These are phyloP conservation scores for Lateolabrax maculatus DNA, from an alignment of 2,797 vertebrate species.

Conservation along the genomic window DNA sequence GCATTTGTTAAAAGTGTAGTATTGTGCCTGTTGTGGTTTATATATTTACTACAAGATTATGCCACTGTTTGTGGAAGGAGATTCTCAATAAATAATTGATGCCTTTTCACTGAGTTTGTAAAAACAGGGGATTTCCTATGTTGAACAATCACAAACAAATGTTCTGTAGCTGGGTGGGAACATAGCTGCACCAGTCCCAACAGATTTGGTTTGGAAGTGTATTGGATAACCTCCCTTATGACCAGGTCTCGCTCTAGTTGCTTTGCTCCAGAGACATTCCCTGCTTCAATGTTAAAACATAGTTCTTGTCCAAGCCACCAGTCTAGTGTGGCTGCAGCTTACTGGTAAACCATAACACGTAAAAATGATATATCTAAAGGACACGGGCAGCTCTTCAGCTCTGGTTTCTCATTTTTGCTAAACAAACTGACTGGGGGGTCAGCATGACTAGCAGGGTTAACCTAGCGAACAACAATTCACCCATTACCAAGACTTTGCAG, in stretches of 20 bases:
- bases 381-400: not conserved
- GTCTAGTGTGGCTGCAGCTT: not conserved
- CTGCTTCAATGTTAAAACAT: no score
- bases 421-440: no score
- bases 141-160: not conserved
- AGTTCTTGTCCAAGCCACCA: not conserved
- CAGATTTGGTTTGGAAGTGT: slow-evolving; percentile 3
- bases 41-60: not conserved
- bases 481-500: not conserved
- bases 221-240: not conserved
- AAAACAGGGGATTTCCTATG: not conserved
- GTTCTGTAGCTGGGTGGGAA: not conserved
- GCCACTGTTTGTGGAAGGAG: not conserved
- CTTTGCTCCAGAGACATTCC: not conserved
- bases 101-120: slow-evolving; percentile 5
- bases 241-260: not conserved
- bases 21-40: not conserved
- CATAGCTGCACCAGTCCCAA: slow-evolving; percentile 6
- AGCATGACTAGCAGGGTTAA: not conserved
- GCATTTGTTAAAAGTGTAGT: not conserved
- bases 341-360: not conserved
- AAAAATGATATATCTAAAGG: no score
- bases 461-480: not conserved
- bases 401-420: not conserved
- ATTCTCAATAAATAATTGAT: not conserved